These are phyloP conservation scores for Vultur gryphus DNA, from an alignment of 2,797 vertebrate genomes.

Conservation along the genomic window DNA sequence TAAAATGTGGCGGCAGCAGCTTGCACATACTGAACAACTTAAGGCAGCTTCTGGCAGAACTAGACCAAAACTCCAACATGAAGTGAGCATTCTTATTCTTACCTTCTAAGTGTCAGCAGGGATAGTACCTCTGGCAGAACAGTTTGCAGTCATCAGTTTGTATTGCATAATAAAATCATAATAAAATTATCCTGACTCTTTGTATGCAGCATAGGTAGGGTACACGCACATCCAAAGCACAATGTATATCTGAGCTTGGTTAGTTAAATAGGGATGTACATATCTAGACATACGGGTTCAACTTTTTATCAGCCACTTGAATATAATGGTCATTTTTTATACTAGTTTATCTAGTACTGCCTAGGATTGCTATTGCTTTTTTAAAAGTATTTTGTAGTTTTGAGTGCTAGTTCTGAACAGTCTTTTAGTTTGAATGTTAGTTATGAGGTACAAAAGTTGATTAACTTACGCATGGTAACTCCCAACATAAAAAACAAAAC, in stretches of 20 bases:
- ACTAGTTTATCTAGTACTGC: not conserved
- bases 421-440: not conserved
- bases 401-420: not conserved
- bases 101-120: not conserved
- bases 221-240: not conserved
- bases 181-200: not conserved
- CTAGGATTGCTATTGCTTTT: not conserved
- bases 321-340: not conserved
- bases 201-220: not conserved
- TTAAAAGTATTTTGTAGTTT: not conserved
- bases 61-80: conserved; percentile 74
- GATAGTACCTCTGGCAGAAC: not conserved
- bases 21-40: conserved; percentile 82
- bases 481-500: not conserved
- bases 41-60: conserved; percentile 60
- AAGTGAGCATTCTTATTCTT: conserved; percentile 72
- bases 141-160: not conserved
- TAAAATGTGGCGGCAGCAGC: conserved; percentile 90
- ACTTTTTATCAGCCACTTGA: not conserved
- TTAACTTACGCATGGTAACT: not conserved
- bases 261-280: not conserved
- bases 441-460: not conserved
- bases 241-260: not conserved
- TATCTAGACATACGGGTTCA: not conserved
- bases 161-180: not conserved